Evolutionary conservation across 92 coral and sea anemone genomes (phyloP).

Genomic region (Phenganax stokvisi): DNA sequence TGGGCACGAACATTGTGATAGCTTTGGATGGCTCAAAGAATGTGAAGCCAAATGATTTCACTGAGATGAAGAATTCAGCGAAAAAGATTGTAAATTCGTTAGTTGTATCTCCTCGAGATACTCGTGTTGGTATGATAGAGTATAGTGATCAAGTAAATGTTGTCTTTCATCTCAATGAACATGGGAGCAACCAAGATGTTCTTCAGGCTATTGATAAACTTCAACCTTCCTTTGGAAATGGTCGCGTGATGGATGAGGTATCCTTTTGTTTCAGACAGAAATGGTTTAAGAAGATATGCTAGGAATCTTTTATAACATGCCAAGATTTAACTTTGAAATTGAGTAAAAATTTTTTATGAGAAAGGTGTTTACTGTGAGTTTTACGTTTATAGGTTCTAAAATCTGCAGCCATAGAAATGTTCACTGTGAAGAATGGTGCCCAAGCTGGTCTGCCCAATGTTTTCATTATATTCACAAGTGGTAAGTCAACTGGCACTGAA

Average conservation of each 20-base stretch:
- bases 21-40: conserved; percentile 83
- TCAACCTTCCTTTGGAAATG: conserved; percentile 49
- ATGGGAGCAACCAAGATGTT: conserved; percentile 43
- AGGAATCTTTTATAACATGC: too few relatives aligned
- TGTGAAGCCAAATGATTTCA: conserved; percentile 56
- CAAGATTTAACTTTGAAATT: too few relatives aligned
- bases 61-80: conserved; percentile 64
- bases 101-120: conserved; percentile 59
- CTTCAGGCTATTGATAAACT: conserved; percentile 40
- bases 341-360: too few relatives aligned
- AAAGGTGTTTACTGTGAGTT: not conserved
- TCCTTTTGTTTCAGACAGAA: conserved; percentile 15
- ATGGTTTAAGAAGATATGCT: not conserved
- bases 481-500: conserved; percentile 47
- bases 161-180: conserved; percentile 57
- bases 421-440: conserved; percentile 41
- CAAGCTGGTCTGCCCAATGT: conserved; percentile 48
- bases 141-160: conserved; percentile 82
- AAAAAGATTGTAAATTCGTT: conserved; percentile 63
- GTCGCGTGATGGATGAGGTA: conserved; percentile 37
- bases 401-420: conserved; percentile 43
- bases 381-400: conserved; percentile 21
- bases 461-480: conserved; percentile 60
- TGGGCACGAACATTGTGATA: conserved; percentile 37
- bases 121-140: conserved; percentile 73